These are phyloP conservation scores for Colletes latitarsis DNA, from an alignment of 1,140 invertebrate species.

Conservation along the genomic window DNA sequence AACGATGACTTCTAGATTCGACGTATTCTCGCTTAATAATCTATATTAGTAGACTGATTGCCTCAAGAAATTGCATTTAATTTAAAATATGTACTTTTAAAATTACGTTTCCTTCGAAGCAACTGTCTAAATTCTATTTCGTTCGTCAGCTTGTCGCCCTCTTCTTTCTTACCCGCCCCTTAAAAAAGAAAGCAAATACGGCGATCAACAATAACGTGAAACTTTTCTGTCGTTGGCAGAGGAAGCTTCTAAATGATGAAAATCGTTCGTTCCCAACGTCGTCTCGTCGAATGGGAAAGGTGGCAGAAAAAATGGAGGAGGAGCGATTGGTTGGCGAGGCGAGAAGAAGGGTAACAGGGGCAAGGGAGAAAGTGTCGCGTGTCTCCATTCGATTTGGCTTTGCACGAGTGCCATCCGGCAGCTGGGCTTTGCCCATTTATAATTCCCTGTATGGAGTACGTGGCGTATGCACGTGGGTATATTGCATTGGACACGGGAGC, in stretches of 20 bases:
- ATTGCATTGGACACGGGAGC: slow-evolving; percentile 63
- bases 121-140: too few relatives aligned
- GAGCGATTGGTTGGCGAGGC: slow-evolving; percentile 2
- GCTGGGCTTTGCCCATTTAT: slow-evolving; percentile 63
- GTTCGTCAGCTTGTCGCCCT: too few relatives aligned
- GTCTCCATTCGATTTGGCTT: slow-evolving; percentile 65
- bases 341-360: slow-evolving; percentile 2
- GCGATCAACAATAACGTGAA: too few relatives aligned
- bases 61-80: too few relatives aligned
- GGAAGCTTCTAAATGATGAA: neutral
- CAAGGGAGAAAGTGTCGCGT: slow-evolving; percentile 59
- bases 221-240: too few relatives aligned
- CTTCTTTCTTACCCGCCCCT: too few relatives aligned
- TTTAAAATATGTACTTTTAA: too few relatives aligned
- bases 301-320: slow-evolving; percentile 10
- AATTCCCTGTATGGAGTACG: slow-evolving; percentile 63
- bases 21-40: too few relatives aligned
- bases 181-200: too few relatives aligned
- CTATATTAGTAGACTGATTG: too few relatives aligned
- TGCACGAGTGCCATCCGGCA: slow-evolving; percentile 59
- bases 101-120: too few relatives aligned
- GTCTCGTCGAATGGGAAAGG: neutral
- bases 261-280: neutral
- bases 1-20: too few relatives aligned
- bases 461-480: slow-evolving; percentile 58